Base-by-base conservation (phyloP, 2,888 invertebrate genomes). In the Aphidoletes aphidimyza region DNA sequence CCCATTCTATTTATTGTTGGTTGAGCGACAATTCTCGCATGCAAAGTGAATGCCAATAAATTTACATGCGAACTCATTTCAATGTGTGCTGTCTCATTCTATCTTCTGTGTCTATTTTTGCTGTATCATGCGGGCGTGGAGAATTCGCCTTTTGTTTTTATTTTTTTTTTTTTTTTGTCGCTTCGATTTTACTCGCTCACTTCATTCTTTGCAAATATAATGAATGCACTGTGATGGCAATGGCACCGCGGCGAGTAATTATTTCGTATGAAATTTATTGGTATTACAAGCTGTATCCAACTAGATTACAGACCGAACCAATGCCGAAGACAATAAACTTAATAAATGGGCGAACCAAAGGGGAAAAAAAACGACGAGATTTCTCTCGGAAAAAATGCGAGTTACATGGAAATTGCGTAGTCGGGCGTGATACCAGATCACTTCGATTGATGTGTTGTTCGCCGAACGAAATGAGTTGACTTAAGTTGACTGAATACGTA, bases 1-100 rank as follows among this genome's bases (percentile, higher is more conserved):
- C 37, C 37, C 37, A 37, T 81, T 81, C 9, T 22, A 22, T 81
- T 36, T 81, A 81, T 81, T 81, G 37, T 81, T 22, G 22, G n/a
- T n/a, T n/a, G n/a, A 81, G 37, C 37, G 81, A 81, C 37, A 22
- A n/a, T 81, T 37, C 36, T n/a, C n/a, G 81, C 81, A 81, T 81
- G 81, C 81, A 81, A 81, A 81, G 81, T 81, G 81, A 81, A 81
- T 81, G 81, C 81, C 37, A 81, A 81, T 81, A 81, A 81, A 81
- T 81, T 81, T n/a, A 81, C 81, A 81, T 81, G 37, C 69, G 69
- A n/a, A 69, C 30, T 69, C 34, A 2, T 30, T 2, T 69, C 0
- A 30, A 26, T 54, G 47, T 47, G 47, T 47, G 9, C 6, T 39
- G 11, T 14, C 14, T 11, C 17, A 2, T 47, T 47, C 17, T 47